A percentile compares a stretch with the other conserved stretches of the same genome.
phyloP scores from a whole-genome alignment of 2,113 vertebrate genomes.

The Abramis brama region DNA sequence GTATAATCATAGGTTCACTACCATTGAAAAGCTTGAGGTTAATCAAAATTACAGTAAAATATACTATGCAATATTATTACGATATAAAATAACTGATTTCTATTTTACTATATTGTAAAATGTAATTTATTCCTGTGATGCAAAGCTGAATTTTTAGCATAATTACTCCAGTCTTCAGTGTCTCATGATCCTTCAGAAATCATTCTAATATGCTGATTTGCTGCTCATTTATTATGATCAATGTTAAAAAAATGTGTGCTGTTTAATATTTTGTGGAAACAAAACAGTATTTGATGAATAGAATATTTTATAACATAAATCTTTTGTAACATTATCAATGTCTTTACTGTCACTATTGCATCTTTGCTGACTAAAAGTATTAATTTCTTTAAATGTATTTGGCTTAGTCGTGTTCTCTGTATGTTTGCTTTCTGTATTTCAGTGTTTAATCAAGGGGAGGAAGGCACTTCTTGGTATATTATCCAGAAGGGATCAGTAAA shows the following conservation, averaged over 20 bases:
- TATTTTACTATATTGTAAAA: not conserved
- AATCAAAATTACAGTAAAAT: not conserved
- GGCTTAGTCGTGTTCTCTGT: not conserved
- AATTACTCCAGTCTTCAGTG: not conserved
- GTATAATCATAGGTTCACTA: not conserved
- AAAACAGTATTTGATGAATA: no score
- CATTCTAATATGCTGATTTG: not conserved
- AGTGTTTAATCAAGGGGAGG: constrained; percentile 99
- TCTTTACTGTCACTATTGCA: not conserved
- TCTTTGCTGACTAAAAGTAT: no score
- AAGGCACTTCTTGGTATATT: constrained; percentile 99
- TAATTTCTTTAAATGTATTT: no score
- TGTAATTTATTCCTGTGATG: not conserved
- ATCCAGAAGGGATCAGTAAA: constrained; percentile 98
- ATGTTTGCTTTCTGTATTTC: constrained; percentile 60
- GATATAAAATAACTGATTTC: not conserved
- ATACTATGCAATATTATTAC: not conserved
- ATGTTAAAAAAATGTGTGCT: no score
- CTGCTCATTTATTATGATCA: not conserved
- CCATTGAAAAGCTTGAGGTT: no score
- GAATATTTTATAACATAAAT: no score
- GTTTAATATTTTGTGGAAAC: not conserved
- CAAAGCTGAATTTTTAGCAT: not conserved
- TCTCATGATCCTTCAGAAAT: not conserved
- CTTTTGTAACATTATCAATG: not conserved